Evolutionary conservation across 2,113 vertebrate species (phyloP), one percentile per base, ranked within the genome.

Genomic region (Brienomyrus brachyistius): DNA sequence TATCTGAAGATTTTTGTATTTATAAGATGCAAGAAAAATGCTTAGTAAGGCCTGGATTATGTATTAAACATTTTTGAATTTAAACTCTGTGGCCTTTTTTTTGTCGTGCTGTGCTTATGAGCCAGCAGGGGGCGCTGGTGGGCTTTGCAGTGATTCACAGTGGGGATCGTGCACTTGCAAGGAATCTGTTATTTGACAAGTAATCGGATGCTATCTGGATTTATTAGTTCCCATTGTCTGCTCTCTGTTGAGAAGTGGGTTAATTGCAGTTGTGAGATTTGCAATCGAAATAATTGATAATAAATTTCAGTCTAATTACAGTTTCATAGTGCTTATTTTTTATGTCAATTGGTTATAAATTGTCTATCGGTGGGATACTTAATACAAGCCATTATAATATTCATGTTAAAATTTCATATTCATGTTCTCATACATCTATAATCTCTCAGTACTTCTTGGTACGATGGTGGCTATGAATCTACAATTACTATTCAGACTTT

Each of bases 261-360:
- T 83, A 89, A 85, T 85, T 85, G 89, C 77, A 62, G 51, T 62
- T 89, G 89, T 89, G 50, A 17, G 21, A 15, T 89, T 89, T 84
- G 80, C 89, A 59, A 47, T 59, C 19, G 48, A 85, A 89, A 84
- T 89, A 89, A 89, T 89, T 89, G 89, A 89, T 85, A 40, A 87
- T 87, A 87, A 84, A 89, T 89, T 85, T 89, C 80, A 84, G 13
- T 59, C 77, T 83, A 89, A 89, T 89, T 89, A 89, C 80, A 48
- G 51, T 56, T 59, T 51, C 52, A 84, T 84, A 85, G 45, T 82
- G 77, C 80, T 85, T 89, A 83, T 62, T 88, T 89, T 82, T n/a
- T 83, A 89, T 48, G 83, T 62, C 23, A 48, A 62, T 13, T 54
- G 27, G 74, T 89, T 62, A 84, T 89, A 48, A 89, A 89, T 85